A percentile compares a stretch with the other conserved stretches of the same genome.
Evolutionary conservation across 2,113 vertebrate species (phyloP).

Genomic region (Perca fluviatilis): DNA sequence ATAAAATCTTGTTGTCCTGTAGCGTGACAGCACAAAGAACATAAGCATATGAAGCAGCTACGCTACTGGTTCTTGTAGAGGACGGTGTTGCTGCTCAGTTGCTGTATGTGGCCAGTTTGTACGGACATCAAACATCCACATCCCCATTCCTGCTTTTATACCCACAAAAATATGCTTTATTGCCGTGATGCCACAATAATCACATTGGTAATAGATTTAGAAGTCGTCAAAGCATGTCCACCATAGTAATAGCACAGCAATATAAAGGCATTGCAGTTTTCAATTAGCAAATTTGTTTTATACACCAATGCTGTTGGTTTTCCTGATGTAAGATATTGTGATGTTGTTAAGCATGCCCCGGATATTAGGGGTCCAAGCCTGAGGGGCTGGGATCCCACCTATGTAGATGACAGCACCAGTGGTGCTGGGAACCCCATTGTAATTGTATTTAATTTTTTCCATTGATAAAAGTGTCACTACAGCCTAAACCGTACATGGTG

Average conservation of each 20-base stretch:
- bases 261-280: conserved; percentile 27
- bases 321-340: conserved; percentile 25
- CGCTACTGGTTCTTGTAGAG: background rate
- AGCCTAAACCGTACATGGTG: no score
- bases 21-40: conserved; percentile 3
- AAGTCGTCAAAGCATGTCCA: conserved; percentile 17
- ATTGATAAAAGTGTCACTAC: no score
- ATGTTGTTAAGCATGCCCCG: background rate
- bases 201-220: conserved; percentile 16
- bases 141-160: background rate
- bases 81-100: background rate
- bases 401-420: no score
- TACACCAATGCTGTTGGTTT: conserved; percentile 17
- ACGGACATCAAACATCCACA: background rate
- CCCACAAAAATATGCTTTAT: background rate
- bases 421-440: no score
- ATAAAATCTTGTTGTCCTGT: conserved; percentile 27
- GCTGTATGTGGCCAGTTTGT: conserved; percentile 13
- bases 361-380: no score
- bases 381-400: no score
- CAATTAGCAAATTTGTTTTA: conserved; percentile 35
- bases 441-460: no score
- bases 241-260: conserved; percentile 17
- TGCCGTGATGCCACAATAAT: background rate
- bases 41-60: conserved; percentile 19